Percentiles rank a stretch among this genome's conserved stretches.
Conservation (phyloP, 2,113 vertebrate species). For the Xyliphius kryptos region DNA sequence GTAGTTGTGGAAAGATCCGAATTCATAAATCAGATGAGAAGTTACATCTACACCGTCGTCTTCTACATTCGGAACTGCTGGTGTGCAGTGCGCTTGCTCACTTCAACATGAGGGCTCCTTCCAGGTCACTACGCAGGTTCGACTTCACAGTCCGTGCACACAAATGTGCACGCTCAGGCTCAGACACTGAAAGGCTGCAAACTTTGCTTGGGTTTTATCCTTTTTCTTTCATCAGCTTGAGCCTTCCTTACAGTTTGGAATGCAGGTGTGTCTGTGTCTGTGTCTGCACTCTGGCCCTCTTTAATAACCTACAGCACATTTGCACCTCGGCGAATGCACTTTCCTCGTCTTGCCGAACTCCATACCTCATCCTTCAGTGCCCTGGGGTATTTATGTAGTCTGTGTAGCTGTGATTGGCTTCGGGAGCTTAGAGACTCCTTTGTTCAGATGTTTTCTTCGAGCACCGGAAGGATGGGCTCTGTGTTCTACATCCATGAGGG, state of each 20-base stretch:
- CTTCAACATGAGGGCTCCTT: too few relatives aligned
- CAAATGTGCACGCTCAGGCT: too few relatives aligned
- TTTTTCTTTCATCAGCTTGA: slow-evolving; percentile 19
- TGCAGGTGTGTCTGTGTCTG: slow-evolving; percentile 34
- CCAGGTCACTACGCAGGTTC: too few relatives aligned
- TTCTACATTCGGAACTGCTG: too few relatives aligned
- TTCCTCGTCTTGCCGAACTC: background rate
- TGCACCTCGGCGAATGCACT: slow-evolving; percentile 6
- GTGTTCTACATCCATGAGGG: slow-evolving; percentile 29
- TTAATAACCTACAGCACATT: slow-evolving; percentile 2
- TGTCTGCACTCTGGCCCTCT: slow-evolving; percentile 4
- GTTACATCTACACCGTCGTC: background rate
- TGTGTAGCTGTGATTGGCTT: slow-evolving; percentile 3
- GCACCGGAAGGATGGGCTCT: slow-evolving; percentile 32
- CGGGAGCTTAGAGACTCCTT: slow-evolving; percentile 1
- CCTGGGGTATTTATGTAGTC: slow-evolving; percentile 29
- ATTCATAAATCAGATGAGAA: slow-evolving; percentile 17
- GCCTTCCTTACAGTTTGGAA: slow-evolving; percentile 11
- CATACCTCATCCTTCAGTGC: slow-evolving; percentile 1
- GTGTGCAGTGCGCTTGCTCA: too few relatives aligned
- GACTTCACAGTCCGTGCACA: background rate
- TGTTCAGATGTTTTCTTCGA: slow-evolving; percentile 28
- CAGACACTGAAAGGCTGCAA: background rate
- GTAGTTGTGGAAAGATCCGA: slow-evolving; percentile 26
- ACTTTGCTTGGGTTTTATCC: background rate